Evolutionary conservation across 1,140 invertebrate species (phyloP).

Genomic region (Lordiphosa stackelbergi): DNA sequence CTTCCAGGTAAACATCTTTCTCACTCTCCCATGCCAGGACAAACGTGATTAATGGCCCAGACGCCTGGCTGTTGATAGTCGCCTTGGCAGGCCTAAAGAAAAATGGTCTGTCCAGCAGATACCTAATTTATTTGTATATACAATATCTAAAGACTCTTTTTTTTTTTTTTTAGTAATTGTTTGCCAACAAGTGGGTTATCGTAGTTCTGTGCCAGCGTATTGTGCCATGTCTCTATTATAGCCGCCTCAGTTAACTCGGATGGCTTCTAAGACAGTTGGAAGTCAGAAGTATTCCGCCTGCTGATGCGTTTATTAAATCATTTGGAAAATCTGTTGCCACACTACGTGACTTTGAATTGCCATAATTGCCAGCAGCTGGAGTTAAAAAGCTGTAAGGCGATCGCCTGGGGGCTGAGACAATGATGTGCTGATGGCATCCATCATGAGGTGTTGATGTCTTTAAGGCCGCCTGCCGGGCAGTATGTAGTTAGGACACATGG

Average conservation of each 20-base stretch:
- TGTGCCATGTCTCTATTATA: too few species aligned
- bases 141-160: slow-evolving; percentile 35
- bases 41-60: slow-evolving; percentile 55
- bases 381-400: background rate
- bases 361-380: slow-evolving; percentile 51
- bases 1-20: slow-evolving; percentile 14
- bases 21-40: slow-evolving; percentile 9
- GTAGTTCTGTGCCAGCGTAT: background rate
- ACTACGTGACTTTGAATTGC: slow-evolving; percentile 59
- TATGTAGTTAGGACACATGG: slow-evolving; percentile 24
- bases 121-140: slow-evolving; percentile 50
- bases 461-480: slow-evolving; percentile 25
- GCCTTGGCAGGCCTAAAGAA: slow-evolving; percentile 9
- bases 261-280: slow-evolving; percentile 8
- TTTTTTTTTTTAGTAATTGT: slow-evolving; percentile 37
- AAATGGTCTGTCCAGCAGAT: slow-evolving; percentile 35
- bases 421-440: slow-evolving; percentile 58
- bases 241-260: background rate
- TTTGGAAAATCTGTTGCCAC: slow-evolving; percentile 45
- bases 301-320: slow-evolving; percentile 51
- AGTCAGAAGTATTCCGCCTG: slow-evolving; percentile 15
- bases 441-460: slow-evolving; percentile 59
- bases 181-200: slow-evolving; percentile 23
- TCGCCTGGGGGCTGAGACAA: slow-evolving; percentile 14
- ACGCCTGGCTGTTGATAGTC: slow-evolving; percentile 17